phyloP scores from a whole-genome alignment of 2,888 invertebrate species.

The Cancer borealis region DNA sequence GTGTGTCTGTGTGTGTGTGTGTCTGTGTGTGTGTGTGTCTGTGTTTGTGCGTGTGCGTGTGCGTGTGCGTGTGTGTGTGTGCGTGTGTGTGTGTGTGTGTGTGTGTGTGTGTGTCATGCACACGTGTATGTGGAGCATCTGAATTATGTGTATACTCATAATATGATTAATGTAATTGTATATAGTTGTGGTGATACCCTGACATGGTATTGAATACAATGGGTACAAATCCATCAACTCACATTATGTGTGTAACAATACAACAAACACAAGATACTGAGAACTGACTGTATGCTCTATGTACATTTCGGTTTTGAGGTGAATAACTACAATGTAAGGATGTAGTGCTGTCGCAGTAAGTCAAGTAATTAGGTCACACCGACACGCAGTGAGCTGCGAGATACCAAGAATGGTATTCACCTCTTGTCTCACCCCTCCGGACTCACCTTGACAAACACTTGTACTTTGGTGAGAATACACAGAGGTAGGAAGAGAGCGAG shows the following conservation, averaged over 20 bases:
- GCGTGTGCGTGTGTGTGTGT: neutral
- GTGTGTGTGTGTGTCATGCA: no score
- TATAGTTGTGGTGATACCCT: no score
- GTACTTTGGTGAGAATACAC: neutral
- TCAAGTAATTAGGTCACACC: neutral
- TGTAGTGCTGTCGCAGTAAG: neutral
- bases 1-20: no score
- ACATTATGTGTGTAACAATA: neutral
- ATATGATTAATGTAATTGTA: no score
- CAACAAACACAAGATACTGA: neutral
- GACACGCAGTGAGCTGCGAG: neutral
- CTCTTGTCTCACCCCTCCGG: neutral
- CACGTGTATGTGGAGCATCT: neutral
- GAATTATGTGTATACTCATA: neutral
- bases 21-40: no score
- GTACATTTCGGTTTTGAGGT: neutral
- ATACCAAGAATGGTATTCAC: neutral
- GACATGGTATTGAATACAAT: neutral
- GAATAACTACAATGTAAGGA: neutral
- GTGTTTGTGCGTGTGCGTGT: no score
- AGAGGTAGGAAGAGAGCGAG: neutral
- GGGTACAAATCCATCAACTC: neutral
- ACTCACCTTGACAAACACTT: neutral
- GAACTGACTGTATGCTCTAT: neutral
- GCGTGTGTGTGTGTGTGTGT: neutral